Evolutionary conservation across 37 sponge, comb jelly and placozoan species (phyloP), one percentile per base, ranked within the genome.

Genomic region (Ianthella basta): DNA sequence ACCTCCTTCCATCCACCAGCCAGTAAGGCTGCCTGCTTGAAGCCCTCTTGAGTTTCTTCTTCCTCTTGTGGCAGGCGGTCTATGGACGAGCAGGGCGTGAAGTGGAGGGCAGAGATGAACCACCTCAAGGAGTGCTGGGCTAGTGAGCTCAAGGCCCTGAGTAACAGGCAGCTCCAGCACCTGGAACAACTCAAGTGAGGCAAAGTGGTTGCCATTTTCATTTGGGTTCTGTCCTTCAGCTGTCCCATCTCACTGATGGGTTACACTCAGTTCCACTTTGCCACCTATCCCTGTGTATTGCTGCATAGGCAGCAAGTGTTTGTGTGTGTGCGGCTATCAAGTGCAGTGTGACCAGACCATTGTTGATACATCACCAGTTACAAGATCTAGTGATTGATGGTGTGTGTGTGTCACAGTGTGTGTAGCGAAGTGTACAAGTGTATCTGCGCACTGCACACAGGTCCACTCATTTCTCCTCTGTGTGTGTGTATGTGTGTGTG

Each of bases 11-110:
- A 38, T 66, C 34, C 54, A 53, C 21, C 40, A 25, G 13, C 41
- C 69, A 14, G 20, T 16, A 4, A 27, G 36, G 34, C 83, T 12
- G 20, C 68, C 53, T 61, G 35, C 53, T 12, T 37, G 33, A 25
- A 29, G 19, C 33, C 6, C 82, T 59, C 82, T 16, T 16, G 4
- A 21, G 27, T 63, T 59, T 50, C 74, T 23, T 35, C 23, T 29
- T 29, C 36, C 34, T 8, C 21, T 39, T 0, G n/a, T 0, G 13
- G 2, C 27, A 85, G 59, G 27, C 24, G 32, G 23, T 90, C 57
- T 69, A 86, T 90, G 83, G 61, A 68, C 20, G 6, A 16, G 20
- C 27, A 64, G 29, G 12, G 55, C 82, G 91, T 35, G 74, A 79
- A 2, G 83, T 29, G 25, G 80, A 78, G 5, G 14, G 13, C n/a